phyloP scores from a whole-genome alignment of 1,140 invertebrate species.

The Brachystomella parvula region DNA sequence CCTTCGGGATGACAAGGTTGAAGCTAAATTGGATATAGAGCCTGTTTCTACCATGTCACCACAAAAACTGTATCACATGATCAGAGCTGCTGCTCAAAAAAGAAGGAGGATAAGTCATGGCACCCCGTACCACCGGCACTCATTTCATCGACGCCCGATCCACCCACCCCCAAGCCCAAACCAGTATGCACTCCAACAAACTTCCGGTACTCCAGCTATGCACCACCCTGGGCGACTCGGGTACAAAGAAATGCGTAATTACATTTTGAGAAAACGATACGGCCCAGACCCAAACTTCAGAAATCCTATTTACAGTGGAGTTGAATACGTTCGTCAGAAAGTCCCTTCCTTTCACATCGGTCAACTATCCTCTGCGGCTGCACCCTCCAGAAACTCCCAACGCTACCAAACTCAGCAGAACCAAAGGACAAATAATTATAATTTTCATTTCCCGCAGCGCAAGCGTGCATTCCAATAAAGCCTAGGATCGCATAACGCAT shows the following conservation, averaged over 20 bases:
- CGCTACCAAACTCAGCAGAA: neutral
- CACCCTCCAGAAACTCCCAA: neutral
- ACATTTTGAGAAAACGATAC: conserved; percentile 10
- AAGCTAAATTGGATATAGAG: conserved; percentile 19
- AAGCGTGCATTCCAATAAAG: no score
- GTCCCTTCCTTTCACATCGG: neutral
- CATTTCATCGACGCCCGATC: no score
- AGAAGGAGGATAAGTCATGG: no score
- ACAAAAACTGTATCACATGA: no score
- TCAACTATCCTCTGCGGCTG: no score
- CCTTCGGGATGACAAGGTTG: conserved; percentile 15
- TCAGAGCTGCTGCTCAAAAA: neutral
- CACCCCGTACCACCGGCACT: no score
- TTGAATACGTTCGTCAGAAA: neutral
- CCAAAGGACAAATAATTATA: neutral
- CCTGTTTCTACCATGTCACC: no score
- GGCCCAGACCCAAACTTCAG: conserved; percentile 9
- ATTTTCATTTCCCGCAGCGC: neutral
- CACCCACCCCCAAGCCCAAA: no score
- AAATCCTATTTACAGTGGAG: neutral
- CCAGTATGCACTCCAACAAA: neutral
- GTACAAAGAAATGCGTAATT: conserved; percentile 2
- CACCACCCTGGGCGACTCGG: neutral
- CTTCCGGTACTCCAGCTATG: neutral
- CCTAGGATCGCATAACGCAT: no score